A percentile compares a stretch with the other conserved stretches of the same genome.
phyloP scores from a whole-genome alignment of 2,113 vertebrate species.

The Nyctibius bracteatus region DNA sequence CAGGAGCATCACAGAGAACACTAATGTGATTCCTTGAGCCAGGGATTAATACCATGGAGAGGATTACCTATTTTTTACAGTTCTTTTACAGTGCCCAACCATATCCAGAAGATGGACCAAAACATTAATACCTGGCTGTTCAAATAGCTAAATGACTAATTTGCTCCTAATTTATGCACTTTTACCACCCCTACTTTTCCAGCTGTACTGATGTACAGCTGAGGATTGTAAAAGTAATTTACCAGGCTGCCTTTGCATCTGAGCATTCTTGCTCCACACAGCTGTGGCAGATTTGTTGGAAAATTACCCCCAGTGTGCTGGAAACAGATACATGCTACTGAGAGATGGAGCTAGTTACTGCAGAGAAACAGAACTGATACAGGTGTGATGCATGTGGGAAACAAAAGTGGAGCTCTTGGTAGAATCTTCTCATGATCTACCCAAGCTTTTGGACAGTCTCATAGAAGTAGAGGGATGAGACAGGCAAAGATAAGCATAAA shows the following conservation, averaged over 20 bases:
- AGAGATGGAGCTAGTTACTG: neutral
- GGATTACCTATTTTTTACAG: neutral
- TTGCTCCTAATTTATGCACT: neutral
- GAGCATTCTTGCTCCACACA: neutral
- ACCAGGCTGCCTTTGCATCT: neutral
- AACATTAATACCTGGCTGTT: neutral
- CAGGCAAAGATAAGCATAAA: neutral
- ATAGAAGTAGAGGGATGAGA: neutral
- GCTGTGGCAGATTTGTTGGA: neutral
- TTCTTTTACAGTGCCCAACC: neutral
- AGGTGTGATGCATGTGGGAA: rapidly evolving
- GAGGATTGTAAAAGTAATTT: neutral
- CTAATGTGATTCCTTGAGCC: neutral
- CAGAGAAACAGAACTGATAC: neutral
- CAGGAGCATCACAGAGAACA: neutral
- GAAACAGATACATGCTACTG: neutral
- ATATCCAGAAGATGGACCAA: neutral
- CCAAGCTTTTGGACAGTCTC: neutral
- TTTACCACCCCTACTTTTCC: neutral
- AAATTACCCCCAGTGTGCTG: neutral
- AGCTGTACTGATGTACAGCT: neutral
- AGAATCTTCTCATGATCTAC: neutral
- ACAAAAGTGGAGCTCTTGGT: neutral
- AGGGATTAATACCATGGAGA: neutral
- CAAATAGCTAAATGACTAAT: neutral